A percentile compares a stretch with the other conserved stretches of the same genome.
Conservation (phyloP, 2,888 invertebrate species). For the Hydroisotoma schaefferi region DNA sequence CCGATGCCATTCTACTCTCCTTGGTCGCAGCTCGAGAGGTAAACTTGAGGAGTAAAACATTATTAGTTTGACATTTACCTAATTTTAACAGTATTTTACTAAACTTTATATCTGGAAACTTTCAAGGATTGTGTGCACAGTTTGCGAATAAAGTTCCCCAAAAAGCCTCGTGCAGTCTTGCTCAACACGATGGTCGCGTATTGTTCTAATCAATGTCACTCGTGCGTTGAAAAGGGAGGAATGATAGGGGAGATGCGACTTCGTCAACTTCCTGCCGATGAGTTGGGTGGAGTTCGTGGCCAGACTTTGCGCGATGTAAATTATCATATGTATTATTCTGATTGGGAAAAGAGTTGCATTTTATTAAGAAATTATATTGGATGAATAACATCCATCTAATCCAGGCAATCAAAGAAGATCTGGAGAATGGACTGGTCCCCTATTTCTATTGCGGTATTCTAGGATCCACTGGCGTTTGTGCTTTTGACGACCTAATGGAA, state of each 20-base stretch:
- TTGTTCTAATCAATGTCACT: slow-evolving; percentile 35
- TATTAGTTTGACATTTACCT: too few relatives aligned
- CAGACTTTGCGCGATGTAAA: slow-evolving; percentile 16
- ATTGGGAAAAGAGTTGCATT: too few relatives aligned
- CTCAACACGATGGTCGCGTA: slow-evolving; percentile 34
- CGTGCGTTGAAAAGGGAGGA: slow-evolving; percentile 37
- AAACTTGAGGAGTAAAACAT: too few relatives aligned
- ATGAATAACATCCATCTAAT: background rate
- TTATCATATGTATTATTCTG: too few relatives aligned
- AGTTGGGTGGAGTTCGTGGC: slow-evolving; percentile 20
- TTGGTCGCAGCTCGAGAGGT: slow-evolving; percentile 41
- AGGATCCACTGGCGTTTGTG: slow-evolving; percentile 40
- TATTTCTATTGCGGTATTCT: slow-evolving; percentile 37
- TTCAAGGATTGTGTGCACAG: slow-evolving; percentile 25
- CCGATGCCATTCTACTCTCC: slow-evolving; percentile 39
- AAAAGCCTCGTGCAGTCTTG: slow-evolving; percentile 28
- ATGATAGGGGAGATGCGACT: slow-evolving; percentile 28
- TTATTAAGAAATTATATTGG: too few relatives aligned
- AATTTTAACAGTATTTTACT: too few relatives aligned
- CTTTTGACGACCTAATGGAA: slow-evolving; percentile 36
- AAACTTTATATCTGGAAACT: too few relatives aligned
- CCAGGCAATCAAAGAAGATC: slow-evolving; percentile 33
- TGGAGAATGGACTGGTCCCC: slow-evolving; percentile 29
- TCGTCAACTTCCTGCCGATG: slow-evolving; percentile 28
- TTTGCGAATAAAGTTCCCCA: slow-evolving; percentile 25